phyloP scores from a whole-genome alignment of 1,140 invertebrate species.

The Rhizoglyphus robini region DNA sequence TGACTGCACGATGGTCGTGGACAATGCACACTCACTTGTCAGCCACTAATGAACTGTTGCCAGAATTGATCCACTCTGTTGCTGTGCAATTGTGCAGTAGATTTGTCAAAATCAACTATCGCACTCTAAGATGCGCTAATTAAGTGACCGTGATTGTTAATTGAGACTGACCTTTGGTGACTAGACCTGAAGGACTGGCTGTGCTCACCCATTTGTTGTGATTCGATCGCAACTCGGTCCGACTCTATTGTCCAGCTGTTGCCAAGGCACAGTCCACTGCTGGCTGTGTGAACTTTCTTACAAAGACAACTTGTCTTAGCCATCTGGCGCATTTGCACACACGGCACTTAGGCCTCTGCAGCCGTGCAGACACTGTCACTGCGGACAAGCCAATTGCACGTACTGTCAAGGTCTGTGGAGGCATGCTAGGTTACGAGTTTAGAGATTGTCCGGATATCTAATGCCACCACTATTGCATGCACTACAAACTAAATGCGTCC shows the following conservation, averaged over 20 bases:
- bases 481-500: background rate
- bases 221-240: background rate
- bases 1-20: background rate
- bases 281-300: conserved; percentile 3
- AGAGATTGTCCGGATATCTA: background rate
- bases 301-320: background rate
- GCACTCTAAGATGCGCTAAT: conserved; percentile 13
- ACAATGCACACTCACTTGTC: background rate
- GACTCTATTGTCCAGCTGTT: conserved; percentile 7
- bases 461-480: background rate
- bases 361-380: background rate
- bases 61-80: no score
- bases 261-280: background rate
- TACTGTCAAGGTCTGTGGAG: conserved; percentile 10
- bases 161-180: background rate
- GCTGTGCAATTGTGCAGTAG: no score
- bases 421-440: conserved; percentile 3
- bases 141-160: conserved; percentile 3
- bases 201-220: background rate
- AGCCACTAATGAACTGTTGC: background rate
- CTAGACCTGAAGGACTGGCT: background rate
- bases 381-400: background rate
- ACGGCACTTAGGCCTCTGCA: background rate
- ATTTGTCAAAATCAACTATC: no score
- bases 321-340: background rate